phyloP scores from a whole-genome alignment of 1,140 invertebrate species.

The Phortica variegata region DNA sequence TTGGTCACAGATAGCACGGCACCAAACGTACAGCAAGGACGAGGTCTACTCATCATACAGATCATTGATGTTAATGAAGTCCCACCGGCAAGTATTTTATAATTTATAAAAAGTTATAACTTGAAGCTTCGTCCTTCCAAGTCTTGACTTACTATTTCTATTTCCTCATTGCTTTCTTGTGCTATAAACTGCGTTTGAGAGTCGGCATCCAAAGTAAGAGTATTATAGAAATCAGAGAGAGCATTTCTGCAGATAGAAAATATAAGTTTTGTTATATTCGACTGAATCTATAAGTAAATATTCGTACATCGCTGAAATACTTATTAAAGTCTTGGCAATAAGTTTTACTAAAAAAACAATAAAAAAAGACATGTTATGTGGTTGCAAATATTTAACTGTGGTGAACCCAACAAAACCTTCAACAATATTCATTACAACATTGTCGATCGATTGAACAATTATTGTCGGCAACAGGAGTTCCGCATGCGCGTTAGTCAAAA shows the following conservation, averaged over 20 bases:
- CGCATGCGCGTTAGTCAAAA: conserved; percentile 32
- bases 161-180: conserved; percentile 22
- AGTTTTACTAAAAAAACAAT: conserved; percentile 29
- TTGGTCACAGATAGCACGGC: conserved; percentile 80
- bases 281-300: neutral
- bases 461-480: conserved; percentile 43
- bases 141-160: conserved; percentile 17
- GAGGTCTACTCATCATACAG: conserved; percentile 79
- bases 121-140: neutral
- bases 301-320: conserved; percentile 28
- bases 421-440: conserved; percentile 31
- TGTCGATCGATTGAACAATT: conserved; percentile 32
- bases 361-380: conserved; percentile 30
- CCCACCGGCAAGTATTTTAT: conserved; percentile 57
- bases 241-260: conserved; percentile 26
- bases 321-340: conserved; percentile 24
- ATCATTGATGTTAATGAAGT: conserved; percentile 79
- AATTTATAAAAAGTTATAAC: neutral
- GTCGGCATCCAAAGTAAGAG: no score
- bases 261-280: neutral
- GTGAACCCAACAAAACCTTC: conserved; percentile 36
- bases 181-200: no score
- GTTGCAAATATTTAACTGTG: conserved; percentile 24
- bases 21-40: conserved; percentile 70
- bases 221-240: conserved; percentile 34